Evolutionary conservation across 2,888 invertebrate genomes (phyloP), one percentile per base, ranked within the genome.

Genomic region (Trimorus sp.): DNA sequence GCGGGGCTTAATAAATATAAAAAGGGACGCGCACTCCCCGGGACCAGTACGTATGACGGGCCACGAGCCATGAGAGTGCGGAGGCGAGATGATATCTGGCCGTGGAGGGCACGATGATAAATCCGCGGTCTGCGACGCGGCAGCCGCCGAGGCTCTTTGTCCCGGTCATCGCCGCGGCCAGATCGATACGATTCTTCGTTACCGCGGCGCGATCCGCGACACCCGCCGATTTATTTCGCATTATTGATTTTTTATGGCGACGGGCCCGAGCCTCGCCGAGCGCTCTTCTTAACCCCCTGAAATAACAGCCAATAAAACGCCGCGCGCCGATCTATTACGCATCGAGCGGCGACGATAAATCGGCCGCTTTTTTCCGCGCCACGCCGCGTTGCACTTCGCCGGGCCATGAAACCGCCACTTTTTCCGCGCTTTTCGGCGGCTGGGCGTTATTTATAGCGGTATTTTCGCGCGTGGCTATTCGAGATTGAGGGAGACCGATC

Each of bases 81-180:
- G 76, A 85, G 89, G 88, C 87, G 89, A 89, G 91, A 91, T 91
- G 89, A 91, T 91, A 91, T 91, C 91, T 90, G 85, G 87, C 86
- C 85, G 87, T 85, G 84, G 87, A 84, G 87, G 88, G 86, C 85
- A 86, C 85, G 86, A 89, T 90, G 91, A 91, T 91, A 91, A 91
- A 91, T 91, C 89, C 87, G 87, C 87, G 87, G 84, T 76, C 73
- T 58, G 66, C 70, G 68, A n/a, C 7, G 45, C 59, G 40, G 51
- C 14, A 63, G 60, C 68, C 42, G 60, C 37, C 70, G 62, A 62
- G 75, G 58, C 75, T 74, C 80, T 81, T 80, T 83, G 83, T 83
- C 77, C 80, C 79, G 70, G 73, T 79, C 79, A 75, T 76, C 68
- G 74, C 42, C 69, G 78, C 78, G 78, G 53, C 71, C 76, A 38